These are phyloP conservation scores for Drosophila mettleri DNA, from an alignment of 2,888 invertebrate genomes.

Conservation along the genomic window DNA sequence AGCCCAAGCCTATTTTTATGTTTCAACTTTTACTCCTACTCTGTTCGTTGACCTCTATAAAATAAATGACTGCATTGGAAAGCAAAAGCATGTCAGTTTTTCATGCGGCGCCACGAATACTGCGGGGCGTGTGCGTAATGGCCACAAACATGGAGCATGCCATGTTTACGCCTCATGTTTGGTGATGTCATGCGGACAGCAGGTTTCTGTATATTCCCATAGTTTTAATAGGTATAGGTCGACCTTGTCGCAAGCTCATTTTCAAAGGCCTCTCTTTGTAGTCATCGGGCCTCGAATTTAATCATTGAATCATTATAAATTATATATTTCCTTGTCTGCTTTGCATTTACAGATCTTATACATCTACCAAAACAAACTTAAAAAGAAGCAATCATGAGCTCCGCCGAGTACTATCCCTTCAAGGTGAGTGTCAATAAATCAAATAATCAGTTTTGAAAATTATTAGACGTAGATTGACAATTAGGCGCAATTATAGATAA, in stretches of 20 bases:
- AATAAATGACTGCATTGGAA: constrained; percentile 16
- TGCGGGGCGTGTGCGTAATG: constrained; percentile 54
- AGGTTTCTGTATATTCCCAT: constrained; percentile 34
- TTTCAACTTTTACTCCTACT: constrained; percentile 59
- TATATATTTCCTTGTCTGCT: constrained; percentile 27
- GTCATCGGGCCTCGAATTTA: constrained; percentile 11
- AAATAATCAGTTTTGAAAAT: constrained; percentile 1
- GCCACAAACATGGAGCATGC: constrained; percentile 36
- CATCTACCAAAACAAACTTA: constrained; percentile 83
- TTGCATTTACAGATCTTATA: constrained; percentile 62
- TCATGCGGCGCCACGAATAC: constrained; percentile 58
- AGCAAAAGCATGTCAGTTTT: constrained; percentile 19
- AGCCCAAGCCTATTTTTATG: constrained; percentile 14
- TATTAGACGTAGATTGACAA: constrained; percentile 1
- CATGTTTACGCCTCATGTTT: constrained; percentile 24
- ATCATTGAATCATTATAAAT: constrained; percentile 42
- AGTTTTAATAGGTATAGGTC: constrained; percentile 9
- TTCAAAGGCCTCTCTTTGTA: constrained; percentile 8
- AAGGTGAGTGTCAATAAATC: constrained; percentile 87
- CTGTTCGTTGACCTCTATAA: constrained; percentile 57
- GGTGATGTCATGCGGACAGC: constrained; percentile 62
- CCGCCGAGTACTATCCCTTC: constrained; percentile 94
- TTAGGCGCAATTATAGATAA: constrained; percentile 32
- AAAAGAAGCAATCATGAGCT: constrained; percentile 87
- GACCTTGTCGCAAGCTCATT: constrained; percentile 44